Base-by-base conservation (phyloP, 2,888 invertebrate species). In the Eumerus sabulonum region DNA sequence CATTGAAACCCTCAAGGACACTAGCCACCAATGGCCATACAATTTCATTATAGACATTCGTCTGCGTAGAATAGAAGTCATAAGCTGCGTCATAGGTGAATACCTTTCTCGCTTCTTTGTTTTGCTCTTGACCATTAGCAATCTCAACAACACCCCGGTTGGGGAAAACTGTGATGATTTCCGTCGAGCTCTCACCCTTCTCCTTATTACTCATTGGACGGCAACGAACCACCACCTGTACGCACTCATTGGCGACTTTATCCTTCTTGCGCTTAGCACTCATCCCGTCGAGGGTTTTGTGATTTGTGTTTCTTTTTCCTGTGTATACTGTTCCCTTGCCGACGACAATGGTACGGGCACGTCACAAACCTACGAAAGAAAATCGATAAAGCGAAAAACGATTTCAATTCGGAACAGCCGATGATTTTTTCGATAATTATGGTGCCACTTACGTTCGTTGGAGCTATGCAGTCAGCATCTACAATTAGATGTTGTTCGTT, bases 71-170 rank as follows among this genome's bases (percentile, higher is more conserved):
- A 84, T 92, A 93, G 82, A 85, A 85, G 90, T 98, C 98, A 90
- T 98, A 99, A 5, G 98, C 98, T 36, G 98, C 95, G 90, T 99
- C 99, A 90, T 98, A 99, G 0, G 98, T 98, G 90, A 99, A 99
- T 82, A 95, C 92, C 90, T 98, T 98, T 83, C 96, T 95, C 85
- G 93, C 93, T 59, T 94, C 95, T 85, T 92, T 91, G 17, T 91
- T 91, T 59, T 91, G 91, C 42, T 93, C 92, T 1, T 84, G 83
- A 82, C 94, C 94, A 42, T 95, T 95, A 85, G 92, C 92, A 63
- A 99, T 93, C 89, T 98, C 97, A 76, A 99, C 94, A 1, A 95
- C 94, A 36, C 98, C 98, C 82, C 96, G 92, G 84, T 94, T 93
- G 19, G 95, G 93, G 89, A 93, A 93, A 84, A 98, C 95, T 82